Conservation (phyloP, 2,113 vertebrate species). For the Peromyscus polionotus region DNA sequence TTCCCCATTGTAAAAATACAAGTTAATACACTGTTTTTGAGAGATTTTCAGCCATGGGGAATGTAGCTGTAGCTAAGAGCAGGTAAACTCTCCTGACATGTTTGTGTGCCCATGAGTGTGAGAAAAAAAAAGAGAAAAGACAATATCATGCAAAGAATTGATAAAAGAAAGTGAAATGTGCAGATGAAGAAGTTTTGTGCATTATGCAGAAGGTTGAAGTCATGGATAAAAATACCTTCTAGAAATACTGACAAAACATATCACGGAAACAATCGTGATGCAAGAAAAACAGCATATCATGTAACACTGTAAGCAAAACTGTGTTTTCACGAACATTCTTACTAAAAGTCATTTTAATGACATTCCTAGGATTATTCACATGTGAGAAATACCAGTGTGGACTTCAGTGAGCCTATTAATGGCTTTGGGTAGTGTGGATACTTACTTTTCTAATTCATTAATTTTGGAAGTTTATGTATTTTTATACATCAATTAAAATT, state of each 20-base stretch:
- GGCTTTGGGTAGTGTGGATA: background rate
- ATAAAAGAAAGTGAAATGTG: background rate
- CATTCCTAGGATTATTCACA: background rate
- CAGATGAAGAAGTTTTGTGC: background rate
- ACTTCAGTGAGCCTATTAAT: background rate
- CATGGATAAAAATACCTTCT: background rate
- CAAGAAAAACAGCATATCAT: background rate
- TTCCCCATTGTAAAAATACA: background rate
- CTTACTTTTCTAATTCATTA: background rate
- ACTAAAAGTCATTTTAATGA: background rate
- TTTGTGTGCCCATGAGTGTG: background rate
- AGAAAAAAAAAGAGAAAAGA: background rate
- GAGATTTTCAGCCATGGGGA: background rate
- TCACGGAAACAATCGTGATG: background rate
- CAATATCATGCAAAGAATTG: background rate
- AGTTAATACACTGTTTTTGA: background rate
- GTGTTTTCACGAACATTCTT: background rate
- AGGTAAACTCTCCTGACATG: background rate
- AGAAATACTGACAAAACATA: background rate
- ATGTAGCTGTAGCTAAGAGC: background rate
- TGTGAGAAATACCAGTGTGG: background rate
- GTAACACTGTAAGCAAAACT: background rate
- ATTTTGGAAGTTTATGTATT: background rate
- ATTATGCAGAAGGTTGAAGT: background rate
- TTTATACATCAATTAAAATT: background rate